A percentile compares a stretch with the other conserved stretches of the same genome.
phyloP scores from a whole-genome alignment of 2,888 invertebrate genomes.

The Philhelius pedissequus region DNA sequence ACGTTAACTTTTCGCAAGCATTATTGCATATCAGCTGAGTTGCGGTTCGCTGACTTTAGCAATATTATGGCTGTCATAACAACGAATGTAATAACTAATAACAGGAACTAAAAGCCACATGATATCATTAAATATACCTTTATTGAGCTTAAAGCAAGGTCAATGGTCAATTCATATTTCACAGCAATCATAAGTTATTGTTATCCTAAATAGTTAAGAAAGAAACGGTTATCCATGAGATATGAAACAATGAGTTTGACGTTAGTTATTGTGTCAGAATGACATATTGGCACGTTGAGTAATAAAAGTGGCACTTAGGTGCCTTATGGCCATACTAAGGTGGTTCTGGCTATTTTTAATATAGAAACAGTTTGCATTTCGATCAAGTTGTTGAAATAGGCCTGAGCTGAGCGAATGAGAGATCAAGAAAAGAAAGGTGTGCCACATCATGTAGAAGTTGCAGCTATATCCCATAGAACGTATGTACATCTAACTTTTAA shows the following conservation, averaged over 20 bases:
- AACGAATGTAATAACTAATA: conserved; percentile 56
- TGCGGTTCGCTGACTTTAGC: conserved; percentile 50
- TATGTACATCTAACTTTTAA: too few relatives aligned
- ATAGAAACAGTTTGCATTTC: conserved; percentile 29
- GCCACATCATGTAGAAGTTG: conserved; percentile 5
- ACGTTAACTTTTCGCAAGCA: too few relatives aligned
- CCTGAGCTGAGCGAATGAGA: background rate
- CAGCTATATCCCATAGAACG: background rate
- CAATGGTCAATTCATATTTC: conserved; percentile 60
- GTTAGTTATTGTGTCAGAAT: conserved; percentile 50
- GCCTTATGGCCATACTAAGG: conserved; percentile 23
- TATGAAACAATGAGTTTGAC: conserved; percentile 56
- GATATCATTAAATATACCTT: conserved; percentile 20
- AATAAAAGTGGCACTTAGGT: conserved; percentile 30
- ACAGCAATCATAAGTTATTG: conserved; percentile 19
- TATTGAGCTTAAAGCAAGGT: conserved; percentile 56
- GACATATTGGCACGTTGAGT: conserved; percentile 56
- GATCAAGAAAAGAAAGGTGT: conserved; percentile 53
- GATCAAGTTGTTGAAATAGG: conserved; percentile 31
- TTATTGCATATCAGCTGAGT: conserved; percentile 22
- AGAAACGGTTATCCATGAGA: conserved; percentile 36
- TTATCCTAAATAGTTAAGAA: conserved; percentile 29
- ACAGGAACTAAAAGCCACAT: conserved; percentile 31
- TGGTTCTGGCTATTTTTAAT: background rate
- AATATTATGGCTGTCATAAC: conserved; percentile 62